phyloP scores from a whole-genome alignment of 1,140 invertebrate species.

The Pararge aegeria region DNA sequence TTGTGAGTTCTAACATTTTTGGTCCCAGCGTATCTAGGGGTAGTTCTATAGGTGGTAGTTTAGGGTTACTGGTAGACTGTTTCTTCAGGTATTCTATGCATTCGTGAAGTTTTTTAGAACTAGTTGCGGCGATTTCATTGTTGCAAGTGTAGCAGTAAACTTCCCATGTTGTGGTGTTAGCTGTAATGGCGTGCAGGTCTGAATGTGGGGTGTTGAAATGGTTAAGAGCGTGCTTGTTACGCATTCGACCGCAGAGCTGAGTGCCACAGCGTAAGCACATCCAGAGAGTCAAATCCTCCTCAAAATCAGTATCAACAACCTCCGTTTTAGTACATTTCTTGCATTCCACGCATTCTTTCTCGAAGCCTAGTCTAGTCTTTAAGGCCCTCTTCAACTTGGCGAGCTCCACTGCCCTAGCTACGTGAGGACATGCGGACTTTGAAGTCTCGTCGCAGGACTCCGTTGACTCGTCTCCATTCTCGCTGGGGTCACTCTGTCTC shows the following conservation, averaged over 20 bases:
- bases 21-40: slow-evolving; percentile 38
- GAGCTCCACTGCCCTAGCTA: slow-evolving; percentile 85
- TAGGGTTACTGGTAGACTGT: slow-evolving; percentile 55
- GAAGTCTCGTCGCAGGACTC: slow-evolving; percentile 83
- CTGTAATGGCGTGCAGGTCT: slow-evolving; percentile 86
- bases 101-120: slow-evolving; percentile 83
- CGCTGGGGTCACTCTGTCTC: slow-evolving; percentile 81
- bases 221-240: slow-evolving; percentile 86
- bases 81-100: slow-evolving; percentile 84
- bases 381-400: slow-evolving; percentile 82
- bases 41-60: slow-evolving; percentile 59
- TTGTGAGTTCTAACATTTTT: slow-evolving; percentile 47
- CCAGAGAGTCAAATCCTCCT: slow-evolving; percentile 83
- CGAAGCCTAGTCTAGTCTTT: slow-evolving; percentile 79
- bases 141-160: slow-evolving; percentile 89
- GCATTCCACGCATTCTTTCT: slow-evolving; percentile 83
- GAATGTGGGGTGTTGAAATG: slow-evolving; percentile 89
- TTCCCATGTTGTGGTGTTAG: slow-evolving; percentile 86
- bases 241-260: slow-evolving; percentile 86
- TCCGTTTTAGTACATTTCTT: slow-evolving; percentile 63
- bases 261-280: slow-evolving; percentile 87
- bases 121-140: slow-evolving; percentile 79
- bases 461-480: slow-evolving; percentile 81
- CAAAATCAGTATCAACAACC: slow-evolving; percentile 77
- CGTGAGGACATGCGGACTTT: slow-evolving; percentile 83